Evolutionary conservation across 2,797 vertebrate genomes (phyloP).

Genomic region (Parauchenoglanis ngamensis): DNA sequence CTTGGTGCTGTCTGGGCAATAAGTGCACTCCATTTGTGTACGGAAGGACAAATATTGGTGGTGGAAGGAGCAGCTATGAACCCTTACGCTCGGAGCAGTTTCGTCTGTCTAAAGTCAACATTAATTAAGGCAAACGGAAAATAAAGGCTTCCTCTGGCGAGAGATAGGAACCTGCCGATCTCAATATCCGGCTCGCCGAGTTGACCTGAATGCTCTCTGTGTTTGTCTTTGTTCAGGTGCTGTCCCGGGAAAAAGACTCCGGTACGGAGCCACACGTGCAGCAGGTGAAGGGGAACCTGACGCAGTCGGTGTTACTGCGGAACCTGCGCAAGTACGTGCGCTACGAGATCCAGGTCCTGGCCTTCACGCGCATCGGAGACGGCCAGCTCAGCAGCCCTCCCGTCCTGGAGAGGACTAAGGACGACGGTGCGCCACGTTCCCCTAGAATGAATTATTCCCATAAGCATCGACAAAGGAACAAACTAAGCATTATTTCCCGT

Average conservation of each 20-base stretch:
- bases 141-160: conserved; percentile 19
- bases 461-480: not conserved
- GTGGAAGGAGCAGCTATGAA: conserved; percentile 24
- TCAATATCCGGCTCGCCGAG: not conserved
- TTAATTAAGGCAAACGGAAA: conserved; percentile 38
- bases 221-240: conserved; percentile 71
- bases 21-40: not conserved
- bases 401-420: conserved; percentile 83
- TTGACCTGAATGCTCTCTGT: not conserved
- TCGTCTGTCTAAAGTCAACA: conserved; percentile 38
- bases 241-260: conserved; percentile 78
- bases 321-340: conserved; percentile 81
- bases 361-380: conserved; percentile 86
- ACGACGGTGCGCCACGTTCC: conserved; percentile 79
- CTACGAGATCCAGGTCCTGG: conserved; percentile 88
- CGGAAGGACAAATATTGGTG: conserved; percentile 52
- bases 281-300: conserved; percentile 81
- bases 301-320: conserved; percentile 75
- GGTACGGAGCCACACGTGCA: conserved; percentile 75
- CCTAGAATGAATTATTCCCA: not conserved
- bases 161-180: conserved; percentile 2
- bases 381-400: conserved; percentile 81
- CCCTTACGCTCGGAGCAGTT: conserved; percentile 37
- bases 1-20: too few species aligned
- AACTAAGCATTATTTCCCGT: not conserved